Evolutionary conservation across 2,113 vertebrate species (phyloP).

Genomic region (Platichthys flesus): DNA sequence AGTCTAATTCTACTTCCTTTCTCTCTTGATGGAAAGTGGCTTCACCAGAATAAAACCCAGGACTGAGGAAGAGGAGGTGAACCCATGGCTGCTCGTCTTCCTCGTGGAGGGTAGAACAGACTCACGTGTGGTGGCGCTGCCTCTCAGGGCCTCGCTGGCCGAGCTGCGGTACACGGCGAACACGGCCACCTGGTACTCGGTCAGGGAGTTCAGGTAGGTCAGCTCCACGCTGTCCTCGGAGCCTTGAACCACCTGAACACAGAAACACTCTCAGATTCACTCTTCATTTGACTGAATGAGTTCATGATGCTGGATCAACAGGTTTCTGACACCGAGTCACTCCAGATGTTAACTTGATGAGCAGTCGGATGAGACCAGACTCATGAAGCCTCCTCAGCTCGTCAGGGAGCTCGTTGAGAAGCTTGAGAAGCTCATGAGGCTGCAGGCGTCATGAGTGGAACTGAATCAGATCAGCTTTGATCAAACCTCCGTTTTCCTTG

Average conservation of each 20-base stretch:
- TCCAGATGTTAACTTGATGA: not conserved
- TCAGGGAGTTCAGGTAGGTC: constrained; percentile 91
- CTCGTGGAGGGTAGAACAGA: constrained; percentile 2
- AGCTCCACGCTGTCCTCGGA: constrained; percentile 85
- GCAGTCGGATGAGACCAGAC: not conserved
- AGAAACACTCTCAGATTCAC: not conserved
- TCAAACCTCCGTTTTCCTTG: constrained; percentile 38
- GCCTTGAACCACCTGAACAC: constrained; percentile 86
- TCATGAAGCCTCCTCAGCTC: not conserved
- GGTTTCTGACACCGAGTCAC: not conserved
- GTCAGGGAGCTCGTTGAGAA: not conserved
- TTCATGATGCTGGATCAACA: not conserved
- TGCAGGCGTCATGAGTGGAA: constrained; percentile 27
- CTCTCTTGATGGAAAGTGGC: too few species aligned
- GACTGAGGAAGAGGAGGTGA: too few species aligned
- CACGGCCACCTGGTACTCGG: constrained; percentile 94
- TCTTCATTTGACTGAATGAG: not conserved
- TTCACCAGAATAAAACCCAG: too few species aligned
- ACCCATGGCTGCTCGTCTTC: too few species aligned
- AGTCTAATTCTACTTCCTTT: too few species aligned
- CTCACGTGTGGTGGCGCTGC: constrained; percentile 91
- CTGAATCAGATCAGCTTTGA: constrained; percentile 50
- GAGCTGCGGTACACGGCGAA: constrained; percentile 91
- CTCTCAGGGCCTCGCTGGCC: constrained; percentile 92
- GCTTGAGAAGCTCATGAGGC: constrained; percentile 18